Evolutionary conservation across 2,888 invertebrate species (phyloP).

Genomic region (Acleris holmiana): DNA sequence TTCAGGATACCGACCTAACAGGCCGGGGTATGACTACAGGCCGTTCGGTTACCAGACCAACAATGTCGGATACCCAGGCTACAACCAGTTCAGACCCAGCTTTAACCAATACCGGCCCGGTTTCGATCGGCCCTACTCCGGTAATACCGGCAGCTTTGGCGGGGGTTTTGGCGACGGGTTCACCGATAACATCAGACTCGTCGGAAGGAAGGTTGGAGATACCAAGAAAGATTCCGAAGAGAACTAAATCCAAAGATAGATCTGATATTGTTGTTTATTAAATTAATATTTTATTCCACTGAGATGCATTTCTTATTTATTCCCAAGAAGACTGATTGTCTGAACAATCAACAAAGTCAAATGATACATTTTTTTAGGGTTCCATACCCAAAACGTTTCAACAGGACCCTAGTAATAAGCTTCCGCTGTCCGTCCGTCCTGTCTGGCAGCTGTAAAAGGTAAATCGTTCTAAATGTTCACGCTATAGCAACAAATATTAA

Average conservation of each 20-base stretch:
- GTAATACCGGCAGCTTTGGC: conserved; percentile 60
- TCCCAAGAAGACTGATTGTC: too few species aligned
- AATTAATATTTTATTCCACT: conserved; percentile 2
- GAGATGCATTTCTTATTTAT: too few species aligned
- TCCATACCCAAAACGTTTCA: too few species aligned
- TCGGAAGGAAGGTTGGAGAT: conserved; percentile 64
- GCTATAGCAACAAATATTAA: too few species aligned
- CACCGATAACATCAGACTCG: conserved; percentile 60
- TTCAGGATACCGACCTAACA: conserved; percentile 45
- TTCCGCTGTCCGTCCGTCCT: too few species aligned
- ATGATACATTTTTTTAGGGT: too few species aligned
- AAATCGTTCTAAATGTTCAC: too few species aligned
- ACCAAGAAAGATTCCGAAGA: conserved; percentile 56
- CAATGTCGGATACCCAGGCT: conserved; percentile 46
- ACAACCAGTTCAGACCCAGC: conserved; percentile 47
- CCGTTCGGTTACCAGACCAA: conserved; percentile 45
- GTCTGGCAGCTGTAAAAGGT: too few species aligned
- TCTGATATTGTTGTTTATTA: conserved; percentile 20
- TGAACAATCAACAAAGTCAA: too few species aligned
- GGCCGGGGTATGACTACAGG: conserved; percentile 50
- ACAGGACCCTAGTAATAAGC: too few species aligned
- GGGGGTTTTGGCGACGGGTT: conserved; percentile 64
- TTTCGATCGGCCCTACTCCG: conserved; percentile 49
- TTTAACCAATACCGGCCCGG: conserved; percentile 45
- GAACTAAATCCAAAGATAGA: conserved; percentile 26